Conservation (phyloP, 1,140 invertebrate genomes). For the Drosophila parabipectinata region DNA sequence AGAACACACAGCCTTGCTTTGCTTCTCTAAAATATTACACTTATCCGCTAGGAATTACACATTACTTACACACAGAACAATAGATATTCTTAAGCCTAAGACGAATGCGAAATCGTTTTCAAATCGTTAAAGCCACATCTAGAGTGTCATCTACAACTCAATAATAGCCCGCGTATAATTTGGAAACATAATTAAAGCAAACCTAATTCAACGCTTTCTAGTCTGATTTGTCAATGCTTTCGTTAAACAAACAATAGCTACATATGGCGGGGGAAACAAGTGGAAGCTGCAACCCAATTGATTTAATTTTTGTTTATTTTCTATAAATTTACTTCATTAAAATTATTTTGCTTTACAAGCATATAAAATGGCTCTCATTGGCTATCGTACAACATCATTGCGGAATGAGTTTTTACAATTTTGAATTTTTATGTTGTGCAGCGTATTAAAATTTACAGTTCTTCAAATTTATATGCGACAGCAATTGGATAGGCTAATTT, state of each 20-base stretch:
- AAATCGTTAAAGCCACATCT: slow-evolving; percentile 74
- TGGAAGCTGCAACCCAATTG: background rate
- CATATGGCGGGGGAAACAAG: background rate
- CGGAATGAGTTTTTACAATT: slow-evolving; percentile 17
- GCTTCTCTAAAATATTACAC: slow-evolving; percentile 83
- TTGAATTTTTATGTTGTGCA: slow-evolving; percentile 33
- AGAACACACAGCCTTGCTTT: slow-evolving; percentile 84
- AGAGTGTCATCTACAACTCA: slow-evolving; percentile 48
- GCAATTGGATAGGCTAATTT: slow-evolving; percentile 55
- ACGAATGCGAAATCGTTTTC: slow-evolving; percentile 20
- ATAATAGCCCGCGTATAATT: background rate
- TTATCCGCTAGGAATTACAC: slow-evolving; percentile 62
- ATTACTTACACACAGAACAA: slow-evolving; percentile 63
- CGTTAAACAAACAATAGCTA: background rate
- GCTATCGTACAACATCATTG: slow-evolving; percentile 46
- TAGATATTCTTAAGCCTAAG: slow-evolving; percentile 39
- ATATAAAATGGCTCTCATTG: slow-evolving; percentile 58
- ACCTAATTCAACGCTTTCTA: slow-evolving; percentile 8
- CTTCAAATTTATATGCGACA: slow-evolving; percentile 64
- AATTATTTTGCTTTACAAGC: slow-evolving; percentile 67
- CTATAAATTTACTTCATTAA: slow-evolving; percentile 47
- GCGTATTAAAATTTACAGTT: slow-evolving; percentile 64
- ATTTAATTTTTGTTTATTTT: slow-evolving; percentile 8
- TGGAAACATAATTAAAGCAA: background rate
- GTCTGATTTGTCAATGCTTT: slow-evolving; percentile 77